Evolutionary conservation across 1,140 invertebrate genomes (phyloP).

Genomic region (Orius insidiosus): DNA sequence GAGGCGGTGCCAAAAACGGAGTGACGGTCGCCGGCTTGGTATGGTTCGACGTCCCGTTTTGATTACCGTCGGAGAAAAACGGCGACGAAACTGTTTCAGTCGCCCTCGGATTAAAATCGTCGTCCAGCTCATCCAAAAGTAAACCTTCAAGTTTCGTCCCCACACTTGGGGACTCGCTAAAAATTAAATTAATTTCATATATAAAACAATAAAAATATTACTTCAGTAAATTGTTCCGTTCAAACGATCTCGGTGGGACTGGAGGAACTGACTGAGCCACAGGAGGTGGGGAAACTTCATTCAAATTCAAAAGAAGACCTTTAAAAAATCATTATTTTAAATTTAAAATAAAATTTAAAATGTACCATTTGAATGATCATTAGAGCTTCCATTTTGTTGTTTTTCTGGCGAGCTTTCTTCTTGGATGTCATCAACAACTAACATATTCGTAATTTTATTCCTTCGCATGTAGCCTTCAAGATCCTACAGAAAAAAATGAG

Average conservation of each 20-base stretch:
- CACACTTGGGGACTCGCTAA: slow-evolving; percentile 32
- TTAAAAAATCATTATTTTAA: background rate
- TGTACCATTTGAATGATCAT: no score
- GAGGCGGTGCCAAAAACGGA: slow-evolving; percentile 6
- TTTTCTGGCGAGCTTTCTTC: no score
- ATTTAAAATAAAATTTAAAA: no score
- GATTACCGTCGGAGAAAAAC: no score
- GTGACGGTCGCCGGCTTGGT: background rate
- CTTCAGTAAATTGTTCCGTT: background rate
- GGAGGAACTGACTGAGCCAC: slow-evolving; percentile 29
- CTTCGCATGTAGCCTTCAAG: slow-evolving; percentile 30
- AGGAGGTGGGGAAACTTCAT: slow-evolving; percentile 5
- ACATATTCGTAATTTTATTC: slow-evolving; percentile 32
- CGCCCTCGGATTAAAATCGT: slow-evolving; percentile 57
- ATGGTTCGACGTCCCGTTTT: no score
- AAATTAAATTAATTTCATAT: background rate
- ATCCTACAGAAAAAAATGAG: slow-evolving; percentile 23
- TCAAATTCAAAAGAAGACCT: slow-evolving; percentile 14
- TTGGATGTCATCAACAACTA: slow-evolving; percentile 25
- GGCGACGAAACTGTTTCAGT: slow-evolving; percentile 34
- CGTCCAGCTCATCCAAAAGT: slow-evolving; percentile 61
- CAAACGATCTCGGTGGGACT: slow-evolving; percentile 39
- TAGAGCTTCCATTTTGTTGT: no score
- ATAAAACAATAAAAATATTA: background rate
- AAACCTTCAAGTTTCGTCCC: slow-evolving; percentile 68